Conservation (phyloP, 2,888 invertebrate species). For the Reticulitermes lucifugus region DNA sequence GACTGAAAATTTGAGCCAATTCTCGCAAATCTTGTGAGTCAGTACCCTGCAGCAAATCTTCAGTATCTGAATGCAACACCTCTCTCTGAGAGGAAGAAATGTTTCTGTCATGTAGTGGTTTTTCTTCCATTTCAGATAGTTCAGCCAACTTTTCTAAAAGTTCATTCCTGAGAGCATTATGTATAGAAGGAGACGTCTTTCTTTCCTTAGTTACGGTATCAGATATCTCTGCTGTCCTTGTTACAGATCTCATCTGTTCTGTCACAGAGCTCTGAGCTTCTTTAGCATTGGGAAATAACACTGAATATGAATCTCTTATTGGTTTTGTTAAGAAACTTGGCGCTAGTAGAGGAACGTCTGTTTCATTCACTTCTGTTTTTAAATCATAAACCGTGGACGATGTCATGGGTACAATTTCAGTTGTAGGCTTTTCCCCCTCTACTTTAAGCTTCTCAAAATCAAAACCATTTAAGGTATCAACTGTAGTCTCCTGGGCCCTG, state of each 20-base stretch:
- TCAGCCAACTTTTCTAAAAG: slow-evolving; percentile 30
- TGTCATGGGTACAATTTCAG: neutral
- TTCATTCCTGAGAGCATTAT: neutral
- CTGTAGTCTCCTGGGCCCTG: neutral
- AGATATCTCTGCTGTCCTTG: neutral
- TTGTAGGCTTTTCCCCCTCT: neutral
- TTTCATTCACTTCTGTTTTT: slow-evolving; percentile 55
- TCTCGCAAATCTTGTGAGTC: slow-evolving; percentile 69
- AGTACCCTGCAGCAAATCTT: slow-evolving; percentile 32
- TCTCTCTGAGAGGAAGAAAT: neutral
- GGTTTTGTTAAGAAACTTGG: slow-evolving; percentile 74
- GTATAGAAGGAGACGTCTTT: neutral
- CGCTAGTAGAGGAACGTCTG: slow-evolving; percentile 60
- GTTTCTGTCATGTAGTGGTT: neutral
- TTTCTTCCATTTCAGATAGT: slow-evolving; percentile 20
- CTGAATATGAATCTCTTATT: slow-evolving; percentile 74
- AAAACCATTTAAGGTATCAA: neutral
- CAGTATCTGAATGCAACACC: slow-evolving; percentile 11
- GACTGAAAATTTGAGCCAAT: slow-evolving; percentile 85
- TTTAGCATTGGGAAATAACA: slow-evolving; percentile 61
- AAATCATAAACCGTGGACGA: neutral
- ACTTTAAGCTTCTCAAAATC: slow-evolving; percentile 36
- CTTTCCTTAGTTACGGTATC: neutral
- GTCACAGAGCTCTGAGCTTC: neutral
- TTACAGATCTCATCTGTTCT: neutral